Percentiles rank a stretch among this genome's conserved stretches.
phyloP scores from a whole-genome alignment of 1,140 invertebrate genomes.

The Penaeus japonicus region DNA sequence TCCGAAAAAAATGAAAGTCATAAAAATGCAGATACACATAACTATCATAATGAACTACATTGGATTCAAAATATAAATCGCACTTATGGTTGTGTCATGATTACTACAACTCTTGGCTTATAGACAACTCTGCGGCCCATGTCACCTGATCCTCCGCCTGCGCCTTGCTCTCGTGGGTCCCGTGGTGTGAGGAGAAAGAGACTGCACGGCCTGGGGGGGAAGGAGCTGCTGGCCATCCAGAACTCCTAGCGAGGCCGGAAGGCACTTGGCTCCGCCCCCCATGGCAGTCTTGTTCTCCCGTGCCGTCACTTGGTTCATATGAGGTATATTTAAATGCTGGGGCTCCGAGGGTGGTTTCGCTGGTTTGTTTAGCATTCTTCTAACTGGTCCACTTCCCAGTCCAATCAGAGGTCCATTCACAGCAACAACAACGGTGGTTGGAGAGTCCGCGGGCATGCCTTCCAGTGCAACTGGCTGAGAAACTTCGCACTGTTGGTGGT shows the following conservation, averaged over 20 bases:
- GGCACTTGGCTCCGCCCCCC: constrained; percentile 1
- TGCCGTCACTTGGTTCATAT: constrained; percentile 24
- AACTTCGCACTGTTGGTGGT: constrained; percentile 14
- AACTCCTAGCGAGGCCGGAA: constrained; percentile 15
- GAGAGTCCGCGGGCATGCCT: not conserved
- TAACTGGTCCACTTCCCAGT: constrained; percentile 22
- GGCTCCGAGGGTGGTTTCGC: constrained; percentile 29
- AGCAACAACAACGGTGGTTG: not conserved
- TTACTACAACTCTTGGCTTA: too few species aligned
- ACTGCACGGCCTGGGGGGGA: not conserved
- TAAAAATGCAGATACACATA: too few species aligned
- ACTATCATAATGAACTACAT: too few species aligned
- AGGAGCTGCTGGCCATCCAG: not conserved
- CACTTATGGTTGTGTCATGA: too few species aligned
- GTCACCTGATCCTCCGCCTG: constrained; percentile 41
- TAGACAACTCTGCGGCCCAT: not conserved
- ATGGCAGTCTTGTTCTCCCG: constrained; percentile 15
- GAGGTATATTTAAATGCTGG: constrained; percentile 31
- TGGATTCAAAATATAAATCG: too few species aligned
- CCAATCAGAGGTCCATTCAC: constrained; percentile 22
- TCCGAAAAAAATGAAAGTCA: too few species aligned
- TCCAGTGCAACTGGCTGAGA: not conserved
- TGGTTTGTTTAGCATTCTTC: constrained; percentile 11
- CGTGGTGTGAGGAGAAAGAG: not conserved
- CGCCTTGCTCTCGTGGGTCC: constrained; percentile 20